Conservation (phyloP, 2,888 invertebrate species). For the Cryptocephalus primarius region DNA sequence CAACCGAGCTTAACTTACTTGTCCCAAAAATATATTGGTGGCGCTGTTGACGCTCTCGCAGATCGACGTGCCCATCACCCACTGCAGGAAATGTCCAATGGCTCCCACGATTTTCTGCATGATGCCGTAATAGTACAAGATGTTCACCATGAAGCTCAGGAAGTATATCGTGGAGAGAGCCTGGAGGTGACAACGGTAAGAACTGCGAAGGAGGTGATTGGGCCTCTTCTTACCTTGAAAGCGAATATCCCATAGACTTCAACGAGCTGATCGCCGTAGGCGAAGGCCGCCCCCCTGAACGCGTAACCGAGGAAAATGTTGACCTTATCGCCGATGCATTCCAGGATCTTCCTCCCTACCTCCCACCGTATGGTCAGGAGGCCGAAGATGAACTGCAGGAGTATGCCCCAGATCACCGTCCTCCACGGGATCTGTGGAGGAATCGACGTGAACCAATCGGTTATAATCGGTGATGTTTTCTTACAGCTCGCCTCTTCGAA, state of each 20-base stretch:
- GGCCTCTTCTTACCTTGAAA: constrained; percentile 57
- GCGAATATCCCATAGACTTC: constrained; percentile 57
- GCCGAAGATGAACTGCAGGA: constrained; percentile 77
- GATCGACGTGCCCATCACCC: constrained; percentile 74
- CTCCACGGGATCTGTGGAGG: constrained; percentile 59
- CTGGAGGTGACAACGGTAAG: constrained; percentile 35
- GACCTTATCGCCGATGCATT: constrained; percentile 51
- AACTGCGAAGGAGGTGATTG: background rate
- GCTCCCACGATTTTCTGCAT: constrained; percentile 79
- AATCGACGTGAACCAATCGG: too few species aligned
- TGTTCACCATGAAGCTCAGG: constrained; percentile 82
- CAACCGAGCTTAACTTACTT: constrained; percentile 59
- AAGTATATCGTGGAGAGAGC: constrained; percentile 85
- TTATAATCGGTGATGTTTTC: constrained; percentile 11
- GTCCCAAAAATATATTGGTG: constrained; percentile 89
- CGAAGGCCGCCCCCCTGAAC: constrained; percentile 69
- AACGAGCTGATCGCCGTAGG: constrained; percentile 65
- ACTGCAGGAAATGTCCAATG: constrained; percentile 66
- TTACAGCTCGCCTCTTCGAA: constrained; percentile 44
- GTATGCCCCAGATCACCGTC: constrained; percentile 66
- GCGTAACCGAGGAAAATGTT: constrained; percentile 72
- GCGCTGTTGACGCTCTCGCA: constrained; percentile 90
- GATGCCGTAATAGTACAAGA: constrained; percentile 78
- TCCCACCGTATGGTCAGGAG: constrained; percentile 77
- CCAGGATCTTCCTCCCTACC: constrained; percentile 59